Conservation (phyloP, 1,140 invertebrate genomes). For the Ephestia elutella region DNA sequence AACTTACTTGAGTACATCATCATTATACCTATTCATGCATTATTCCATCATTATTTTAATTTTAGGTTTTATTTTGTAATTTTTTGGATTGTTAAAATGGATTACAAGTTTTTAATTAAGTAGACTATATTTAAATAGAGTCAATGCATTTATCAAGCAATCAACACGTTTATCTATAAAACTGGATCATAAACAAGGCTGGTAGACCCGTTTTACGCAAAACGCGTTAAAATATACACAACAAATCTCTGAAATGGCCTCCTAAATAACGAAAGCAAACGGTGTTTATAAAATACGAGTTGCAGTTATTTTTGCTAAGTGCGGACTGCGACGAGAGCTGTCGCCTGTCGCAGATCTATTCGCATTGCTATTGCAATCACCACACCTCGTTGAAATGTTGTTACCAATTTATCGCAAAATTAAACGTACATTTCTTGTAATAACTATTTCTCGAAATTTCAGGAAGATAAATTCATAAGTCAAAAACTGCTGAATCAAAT, state of each 20-base stretch:
- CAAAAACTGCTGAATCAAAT: no score
- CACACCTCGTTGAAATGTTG: not conserved
- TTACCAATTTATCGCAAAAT: no score
- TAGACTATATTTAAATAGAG: not conserved
- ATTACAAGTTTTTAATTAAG: no score
- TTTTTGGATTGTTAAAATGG: no score
- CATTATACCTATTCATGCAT: no score
- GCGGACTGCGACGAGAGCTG: not conserved
- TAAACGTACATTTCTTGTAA: no score
- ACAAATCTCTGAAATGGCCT: constrained; percentile 1
- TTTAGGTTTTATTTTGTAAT: no score
- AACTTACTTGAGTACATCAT: no score
- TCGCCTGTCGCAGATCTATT: not conserved
- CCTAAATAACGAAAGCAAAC: constrained; percentile 3
- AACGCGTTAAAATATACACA: constrained; percentile 2
- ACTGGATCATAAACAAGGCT: constrained; percentile 2
- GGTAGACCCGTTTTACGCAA: not conserved
- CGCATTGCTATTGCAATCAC: not conserved
- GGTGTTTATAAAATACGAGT: not conserved
- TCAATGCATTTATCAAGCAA: not conserved
- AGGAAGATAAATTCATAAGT: no score
- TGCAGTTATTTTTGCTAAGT: not conserved
- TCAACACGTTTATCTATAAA: not conserved
- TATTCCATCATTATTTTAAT: no score
- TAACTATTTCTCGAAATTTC: no score